Evolutionary conservation across 2,797 vertebrate genomes (phyloP).

Genomic region (Macrochelys suwanniensis): DNA sequence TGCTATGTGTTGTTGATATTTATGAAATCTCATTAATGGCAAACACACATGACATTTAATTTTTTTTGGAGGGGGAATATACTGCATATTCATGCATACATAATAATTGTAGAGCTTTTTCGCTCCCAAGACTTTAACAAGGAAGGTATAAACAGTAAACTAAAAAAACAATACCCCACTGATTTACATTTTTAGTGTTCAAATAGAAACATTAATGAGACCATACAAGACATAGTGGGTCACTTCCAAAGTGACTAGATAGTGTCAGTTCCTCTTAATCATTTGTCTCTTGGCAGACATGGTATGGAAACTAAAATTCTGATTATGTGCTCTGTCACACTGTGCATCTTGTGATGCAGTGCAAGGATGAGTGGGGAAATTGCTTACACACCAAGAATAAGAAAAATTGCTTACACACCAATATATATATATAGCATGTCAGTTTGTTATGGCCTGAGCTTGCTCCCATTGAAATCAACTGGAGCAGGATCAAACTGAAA

Average conservation of each 20-base stretch:
- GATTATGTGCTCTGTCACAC: background rate
- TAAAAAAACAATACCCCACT: background rate
- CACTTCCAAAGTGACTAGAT: background rate
- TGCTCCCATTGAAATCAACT: background rate
- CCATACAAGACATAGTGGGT: background rate
- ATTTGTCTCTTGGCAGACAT: background rate
- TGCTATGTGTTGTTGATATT: background rate
- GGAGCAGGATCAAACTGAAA: background rate
- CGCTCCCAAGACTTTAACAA: background rate
- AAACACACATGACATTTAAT: background rate
- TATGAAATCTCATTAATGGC: background rate
- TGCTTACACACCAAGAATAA: background rate
- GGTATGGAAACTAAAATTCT: background rate
- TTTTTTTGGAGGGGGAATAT: background rate
- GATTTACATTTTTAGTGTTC: background rate
- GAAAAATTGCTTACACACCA: background rate
- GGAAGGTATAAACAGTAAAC: background rate
- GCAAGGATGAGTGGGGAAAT: background rate
- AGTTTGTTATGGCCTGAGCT: background rate
- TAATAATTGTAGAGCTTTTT: background rate
- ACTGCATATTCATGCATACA: background rate
- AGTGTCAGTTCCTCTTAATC: background rate
- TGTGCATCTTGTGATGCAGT: background rate
- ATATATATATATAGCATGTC: background rate
- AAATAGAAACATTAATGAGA: background rate